phyloP scores from a whole-genome alignment of 2,888 invertebrate species.

The Limnephilus lunatus region DNA sequence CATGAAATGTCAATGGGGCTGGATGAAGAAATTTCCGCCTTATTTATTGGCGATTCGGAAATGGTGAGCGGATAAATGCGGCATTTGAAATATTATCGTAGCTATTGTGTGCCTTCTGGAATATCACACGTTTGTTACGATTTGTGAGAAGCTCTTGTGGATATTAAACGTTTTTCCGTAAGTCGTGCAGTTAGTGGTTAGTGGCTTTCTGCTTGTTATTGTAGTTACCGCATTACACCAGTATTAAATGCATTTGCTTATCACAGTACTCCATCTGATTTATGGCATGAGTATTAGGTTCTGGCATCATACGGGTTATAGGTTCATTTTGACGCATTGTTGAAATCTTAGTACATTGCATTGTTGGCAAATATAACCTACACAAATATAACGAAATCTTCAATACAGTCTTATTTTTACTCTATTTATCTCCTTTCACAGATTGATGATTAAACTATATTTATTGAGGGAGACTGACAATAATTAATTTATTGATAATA shows the following conservation, averaged over 20 bases:
- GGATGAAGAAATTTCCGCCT: conserved; percentile 25
- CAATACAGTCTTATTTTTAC: too few relatives aligned
- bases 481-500: too few relatives aligned
- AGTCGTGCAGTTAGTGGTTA: not conserved
- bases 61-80: not conserved
- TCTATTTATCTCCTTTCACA: too few relatives aligned
- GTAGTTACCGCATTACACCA: not conserved
- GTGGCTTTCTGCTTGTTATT: not conserved
- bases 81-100: conserved; percentile 15
- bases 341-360: too few relatives aligned
- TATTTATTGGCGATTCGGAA: conserved; percentile 41
- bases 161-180: not conserved
- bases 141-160: not conserved
- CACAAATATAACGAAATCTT: too few relatives aligned
- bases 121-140: not conserved
- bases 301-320: too few relatives aligned
- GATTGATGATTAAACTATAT: too few relatives aligned
- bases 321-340: too few relatives aligned
- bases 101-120: conserved; percentile 2
- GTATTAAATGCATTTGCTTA: not conserved
- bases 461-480: too few relatives aligned
- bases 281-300: not conserved
- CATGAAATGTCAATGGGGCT: conserved; percentile 27
- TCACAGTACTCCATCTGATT: not conserved
- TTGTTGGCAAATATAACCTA: too few relatives aligned